Evolutionary conservation across 2,113 vertebrate species (phyloP).

Genomic region (Podiceps cristatus): DNA sequence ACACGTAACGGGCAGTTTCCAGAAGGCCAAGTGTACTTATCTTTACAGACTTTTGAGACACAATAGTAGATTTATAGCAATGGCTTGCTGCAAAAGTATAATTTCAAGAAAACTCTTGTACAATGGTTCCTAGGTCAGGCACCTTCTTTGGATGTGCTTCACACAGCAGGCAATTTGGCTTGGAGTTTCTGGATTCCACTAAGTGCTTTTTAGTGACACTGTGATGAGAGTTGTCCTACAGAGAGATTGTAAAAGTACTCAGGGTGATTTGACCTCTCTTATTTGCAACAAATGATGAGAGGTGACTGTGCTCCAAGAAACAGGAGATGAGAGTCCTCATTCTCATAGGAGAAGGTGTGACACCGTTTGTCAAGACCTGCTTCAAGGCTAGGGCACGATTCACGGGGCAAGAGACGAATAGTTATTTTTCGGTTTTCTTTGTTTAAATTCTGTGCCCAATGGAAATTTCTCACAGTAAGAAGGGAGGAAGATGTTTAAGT

Average conservation of each 20-base stretch:
- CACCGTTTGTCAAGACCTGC: not conserved
- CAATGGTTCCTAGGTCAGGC: not conserved
- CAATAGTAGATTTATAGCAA: not conserved
- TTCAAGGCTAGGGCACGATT: not conserved
- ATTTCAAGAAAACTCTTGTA: not conserved
- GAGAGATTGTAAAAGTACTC: not conserved
- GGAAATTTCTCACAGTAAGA: slow-evolving; percentile 2
- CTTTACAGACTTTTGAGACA: not conserved
- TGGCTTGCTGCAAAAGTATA: not conserved
- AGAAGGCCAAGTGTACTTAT: not conserved
- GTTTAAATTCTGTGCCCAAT: slow-evolving; percentile 20
- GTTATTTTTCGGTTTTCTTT: not conserved
- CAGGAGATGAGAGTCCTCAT: not conserved
- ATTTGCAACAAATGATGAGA: not conserved
- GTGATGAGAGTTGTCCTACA: not conserved
- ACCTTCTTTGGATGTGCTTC: not conserved
- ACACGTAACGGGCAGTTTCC: not conserved
- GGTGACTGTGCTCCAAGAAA: not conserved
- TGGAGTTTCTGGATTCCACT: not conserved
- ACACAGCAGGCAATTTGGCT: not conserved
- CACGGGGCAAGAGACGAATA: not conserved
- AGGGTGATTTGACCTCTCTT: not conserved
- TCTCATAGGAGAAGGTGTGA: not conserved
- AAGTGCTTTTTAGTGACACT: not conserved
- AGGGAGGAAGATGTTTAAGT: slow-evolving; percentile 23